Base-by-base conservation (phyloP, 2,888 invertebrate genomes). In the Amblyjoppa fuscipennis region DNA sequence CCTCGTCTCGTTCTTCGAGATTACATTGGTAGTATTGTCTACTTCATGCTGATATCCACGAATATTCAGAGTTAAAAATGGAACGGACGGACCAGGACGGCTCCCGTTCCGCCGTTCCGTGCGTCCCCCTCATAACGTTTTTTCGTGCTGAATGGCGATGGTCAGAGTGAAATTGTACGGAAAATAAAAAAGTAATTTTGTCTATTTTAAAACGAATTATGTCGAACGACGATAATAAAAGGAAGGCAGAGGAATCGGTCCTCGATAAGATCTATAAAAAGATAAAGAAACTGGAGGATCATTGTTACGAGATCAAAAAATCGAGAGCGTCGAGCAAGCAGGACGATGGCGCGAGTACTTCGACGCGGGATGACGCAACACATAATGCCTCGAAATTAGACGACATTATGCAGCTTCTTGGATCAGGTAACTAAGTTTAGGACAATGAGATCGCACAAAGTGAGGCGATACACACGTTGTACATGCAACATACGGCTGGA, bases 221-320 rank as follows among this genome's bases (percentile, higher is more conserved):
- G 73, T 59, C 83, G 5, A 59, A 77, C 6, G 45, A 77, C 1
- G 51, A 66, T 25, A 73, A 73, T 4, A 83, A 83, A 73, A 73
- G 77, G 9, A 71, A 66, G 53, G 49, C 77, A 56, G 73, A 83
- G 38, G 73, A 83, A 13, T 73, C 83, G 66, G 77, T 41, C 6
- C 11, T 83, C 5, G 77, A 83, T 49, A 83, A 83, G n/a, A 77
- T 83, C 0, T 83, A 83, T 83, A 74, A 74, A 78, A 78, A 83
- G 34, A 56, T 83, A 5, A 66, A 16, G 11, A 83, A 83, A 49
- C 45, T 78, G n/a, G 82, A 83, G 5, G 77, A 83, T n/a, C 68
- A 83, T 49, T 77, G 49, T 56, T 71, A 82, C 64, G 64, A 16
- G 31, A 56, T 82, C 25, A 77, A 64, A 38, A 82, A 82, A 25